Evolutionary conservation across 2,113 vertebrate genomes (phyloP), one percentile per base, ranked within the genome.

Genomic region (Fukomys damarensis): DNA sequence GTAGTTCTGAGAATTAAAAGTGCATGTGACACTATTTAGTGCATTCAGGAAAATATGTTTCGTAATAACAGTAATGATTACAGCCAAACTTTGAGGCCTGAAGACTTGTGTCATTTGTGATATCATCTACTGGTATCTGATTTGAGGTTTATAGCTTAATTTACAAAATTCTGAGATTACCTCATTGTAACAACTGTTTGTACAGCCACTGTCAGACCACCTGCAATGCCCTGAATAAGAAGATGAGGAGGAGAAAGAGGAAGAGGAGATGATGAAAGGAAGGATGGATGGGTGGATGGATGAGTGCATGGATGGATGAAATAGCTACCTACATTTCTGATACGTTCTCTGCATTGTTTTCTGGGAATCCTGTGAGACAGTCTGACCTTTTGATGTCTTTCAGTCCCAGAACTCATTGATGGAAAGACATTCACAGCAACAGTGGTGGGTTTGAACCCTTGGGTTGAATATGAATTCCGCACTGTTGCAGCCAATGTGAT

Each of bases 401-500:
- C 88, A 99, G 99, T 99, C 93, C 99, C 99, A 20, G 99, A 99
- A 91, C 66, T 99, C 96, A 98, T 99, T 13, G 99, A 99, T 1
- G 99, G 99, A 88, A 98, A 98, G 88, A 99, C 98, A 0, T 99
- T 99, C 98, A 99, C 99, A n/a, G 99, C 99, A 2, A 99, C 99
- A 0, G 99, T 99, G 97, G 99, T 99, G 96, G 99, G 99, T 76
- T 98, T 99, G 97, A 99, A 99, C 98, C 99, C 99, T 0, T 99
- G 99, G 99, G 99, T 99, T 3, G 99, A 99, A 95, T 99, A 99
- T 24, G 99, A 99, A 95, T 99, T 99, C 98, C 98, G 99, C 35
- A 99, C 99, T 1, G 99, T 99, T 93, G 99, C 99, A 0, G 99
- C 99, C 98, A 99, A 99, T 77, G 97, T 98, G 32, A 99, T 99